These are phyloP conservation scores for Sesia apiformis DNA, from an alignment of 2,888 invertebrate genomes.

Conservation along the genomic window DNA sequence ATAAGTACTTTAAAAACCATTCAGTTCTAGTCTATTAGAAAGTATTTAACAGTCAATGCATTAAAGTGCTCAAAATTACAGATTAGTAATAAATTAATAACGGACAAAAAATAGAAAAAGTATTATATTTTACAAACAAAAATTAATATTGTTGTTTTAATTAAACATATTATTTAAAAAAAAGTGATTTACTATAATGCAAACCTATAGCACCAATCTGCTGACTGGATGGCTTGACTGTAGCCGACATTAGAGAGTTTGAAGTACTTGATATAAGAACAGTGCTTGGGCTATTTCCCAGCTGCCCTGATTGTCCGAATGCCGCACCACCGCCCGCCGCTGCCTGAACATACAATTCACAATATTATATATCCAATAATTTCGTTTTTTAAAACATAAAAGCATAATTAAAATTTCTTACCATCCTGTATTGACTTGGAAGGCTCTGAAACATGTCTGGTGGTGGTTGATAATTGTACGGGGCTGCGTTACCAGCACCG, in stretches of 20 bases:
- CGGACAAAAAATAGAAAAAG: no score
- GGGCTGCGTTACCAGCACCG: conserved; percentile 79
- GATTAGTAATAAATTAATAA: no score
- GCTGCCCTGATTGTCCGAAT: conserved; percentile 86
- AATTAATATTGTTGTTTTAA: no score
- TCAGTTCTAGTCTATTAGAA: no score
- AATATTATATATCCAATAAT: no score
- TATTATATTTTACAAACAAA: no score
- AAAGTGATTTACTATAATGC: conserved; percentile 3
- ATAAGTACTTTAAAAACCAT: no score
- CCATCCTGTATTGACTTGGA: conserved; percentile 66
- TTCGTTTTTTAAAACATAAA: no score
- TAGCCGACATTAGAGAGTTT: conserved; percentile 91
- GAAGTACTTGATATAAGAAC: conserved; percentile 91
- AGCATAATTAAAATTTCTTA: conserved; percentile 18
- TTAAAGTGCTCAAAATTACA: no score
- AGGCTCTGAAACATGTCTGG: conserved; percentile 68
- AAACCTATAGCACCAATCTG: conserved; percentile 88
- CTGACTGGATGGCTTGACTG: conserved; percentile 87
- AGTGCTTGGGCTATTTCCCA: conserved; percentile 88
- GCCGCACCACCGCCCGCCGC: conserved; percentile 78
- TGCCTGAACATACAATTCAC: conserved; percentile 19
- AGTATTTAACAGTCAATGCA: no score
- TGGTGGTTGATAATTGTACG: conserved; percentile 86
- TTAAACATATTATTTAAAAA: no score